Evolutionary conservation across 2,888 invertebrate genomes (phyloP).

Genomic region (Helobdella robusta): DNA sequence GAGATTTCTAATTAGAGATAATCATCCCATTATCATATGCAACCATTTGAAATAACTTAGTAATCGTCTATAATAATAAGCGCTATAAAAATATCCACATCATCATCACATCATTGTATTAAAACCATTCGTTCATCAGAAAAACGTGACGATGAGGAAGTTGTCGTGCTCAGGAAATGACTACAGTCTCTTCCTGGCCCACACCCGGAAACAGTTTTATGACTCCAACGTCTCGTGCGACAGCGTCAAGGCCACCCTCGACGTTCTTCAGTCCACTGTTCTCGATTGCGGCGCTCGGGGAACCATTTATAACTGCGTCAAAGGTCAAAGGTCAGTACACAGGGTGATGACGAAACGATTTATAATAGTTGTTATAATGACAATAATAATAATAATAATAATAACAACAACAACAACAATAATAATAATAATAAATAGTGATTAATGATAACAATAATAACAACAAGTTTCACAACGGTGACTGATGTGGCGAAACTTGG

Average conservation of each 20-base stretch:
- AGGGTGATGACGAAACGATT: background rate
- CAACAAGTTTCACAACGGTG: constrained; percentile 13
- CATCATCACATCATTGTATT: too few relatives aligned
- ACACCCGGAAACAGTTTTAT: background rate
- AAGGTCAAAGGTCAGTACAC: background rate
- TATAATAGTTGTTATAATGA: background rate
- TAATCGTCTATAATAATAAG: too few relatives aligned
- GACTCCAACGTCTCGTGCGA: background rate
- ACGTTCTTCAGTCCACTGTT: constrained; percentile 16
- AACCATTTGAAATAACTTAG: too few relatives aligned
- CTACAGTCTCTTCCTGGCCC: constrained; percentile 7
- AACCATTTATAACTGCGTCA: constrained; percentile 11
- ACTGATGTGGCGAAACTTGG: constrained; percentile 12
- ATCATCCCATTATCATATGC: too few relatives aligned
- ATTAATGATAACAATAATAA: background rate
- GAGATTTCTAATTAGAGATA: too few relatives aligned
- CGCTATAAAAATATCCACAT: too few relatives aligned
- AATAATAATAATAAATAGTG: too few relatives aligned
- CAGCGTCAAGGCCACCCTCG: background rate
- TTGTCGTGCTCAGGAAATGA: background rate
- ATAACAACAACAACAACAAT: background rate
- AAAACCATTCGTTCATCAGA: too few relatives aligned
- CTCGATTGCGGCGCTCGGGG: constrained; percentile 8
- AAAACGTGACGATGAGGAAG: constrained; percentile 7
- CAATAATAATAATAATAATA: background rate